Conservation (phyloP, 2,113 vertebrate species). For the Sakesphorus luctuosus region DNA sequence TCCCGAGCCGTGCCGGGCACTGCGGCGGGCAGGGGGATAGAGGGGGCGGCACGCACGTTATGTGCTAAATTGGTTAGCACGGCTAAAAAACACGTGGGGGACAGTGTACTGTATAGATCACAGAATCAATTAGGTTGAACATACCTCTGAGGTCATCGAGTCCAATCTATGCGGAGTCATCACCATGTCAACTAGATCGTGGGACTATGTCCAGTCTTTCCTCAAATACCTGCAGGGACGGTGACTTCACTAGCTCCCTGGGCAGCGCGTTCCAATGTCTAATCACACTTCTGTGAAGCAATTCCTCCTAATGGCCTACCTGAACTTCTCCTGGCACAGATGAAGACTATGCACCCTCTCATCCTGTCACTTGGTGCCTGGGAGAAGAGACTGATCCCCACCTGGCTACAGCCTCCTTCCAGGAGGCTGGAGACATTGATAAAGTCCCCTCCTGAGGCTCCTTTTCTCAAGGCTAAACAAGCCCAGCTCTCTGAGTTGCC, state of each 20-base stretch:
- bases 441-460: not conserved
- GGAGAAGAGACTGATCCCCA: not conserved
- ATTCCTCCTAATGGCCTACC: not conserved
- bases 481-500: no score
- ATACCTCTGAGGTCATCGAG: no score
- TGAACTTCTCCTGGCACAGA: not conserved
- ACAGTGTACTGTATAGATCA: not conserved
- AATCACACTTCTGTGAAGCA: not conserved
- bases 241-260: not conserved
- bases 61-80: no score
- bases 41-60: no score
- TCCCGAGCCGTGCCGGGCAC: no score
- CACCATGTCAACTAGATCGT: not conserved
- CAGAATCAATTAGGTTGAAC: not conserved
- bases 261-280: not conserved
- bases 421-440: not conserved
- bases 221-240: not conserved
- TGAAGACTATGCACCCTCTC: not conserved
- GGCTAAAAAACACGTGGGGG: no score
- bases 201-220: not conserved
- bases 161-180: accelerated
- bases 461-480: not conserved
- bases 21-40: accelerated
- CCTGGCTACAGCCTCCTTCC: not conserved
- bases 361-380: not conserved